Conservation (phyloP, 1,140 invertebrate species). For the Ericerus pela region DNA sequence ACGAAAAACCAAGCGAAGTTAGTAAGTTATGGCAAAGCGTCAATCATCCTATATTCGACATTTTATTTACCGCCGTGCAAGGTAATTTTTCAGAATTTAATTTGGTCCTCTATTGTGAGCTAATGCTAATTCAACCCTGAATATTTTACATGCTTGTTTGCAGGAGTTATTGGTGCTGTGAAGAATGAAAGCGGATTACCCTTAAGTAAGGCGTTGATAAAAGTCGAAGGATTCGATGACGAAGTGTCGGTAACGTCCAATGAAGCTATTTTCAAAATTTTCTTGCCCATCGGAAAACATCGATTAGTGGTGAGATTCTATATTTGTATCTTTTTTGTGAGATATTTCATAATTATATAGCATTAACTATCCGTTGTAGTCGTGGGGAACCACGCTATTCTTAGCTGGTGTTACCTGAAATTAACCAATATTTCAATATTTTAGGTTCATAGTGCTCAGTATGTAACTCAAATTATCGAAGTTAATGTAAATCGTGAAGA, state of each 20-base stretch:
- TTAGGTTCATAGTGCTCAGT: background rate
- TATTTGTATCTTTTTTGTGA: too few species aligned
- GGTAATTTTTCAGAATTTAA: slow-evolving; percentile 15
- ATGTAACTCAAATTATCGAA: background rate
- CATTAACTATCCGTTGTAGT: too few species aligned
- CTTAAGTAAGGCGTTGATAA: slow-evolving; percentile 52
- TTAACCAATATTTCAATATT: too few species aligned
- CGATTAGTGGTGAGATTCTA: background rate
- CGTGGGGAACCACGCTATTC: too few species aligned
- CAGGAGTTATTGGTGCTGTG: slow-evolving; percentile 57
- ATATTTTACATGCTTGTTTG: slow-evolving; percentile 30
- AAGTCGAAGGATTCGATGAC: slow-evolving; percentile 39
- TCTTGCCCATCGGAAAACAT: slow-evolving; percentile 34
- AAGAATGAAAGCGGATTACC: slow-evolving; percentile 43
- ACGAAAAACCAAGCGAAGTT: slow-evolving; percentile 6
- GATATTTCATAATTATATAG: too few species aligned
- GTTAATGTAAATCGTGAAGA: background rate
- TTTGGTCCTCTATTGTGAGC: slow-evolving; percentile 14
- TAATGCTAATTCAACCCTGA: slow-evolving; percentile 31
- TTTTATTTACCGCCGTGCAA: slow-evolving; percentile 13
- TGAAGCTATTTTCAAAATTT: slow-evolving; percentile 48
- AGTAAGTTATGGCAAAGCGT: background rate
- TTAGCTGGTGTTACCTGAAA: too few species aligned
- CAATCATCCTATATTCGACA: slow-evolving; percentile 17
- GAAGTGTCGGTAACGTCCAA: slow-evolving; percentile 46